phyloP scores from a whole-genome alignment of 2,888 invertebrate species.

The Fragum sueziense region DNA sequence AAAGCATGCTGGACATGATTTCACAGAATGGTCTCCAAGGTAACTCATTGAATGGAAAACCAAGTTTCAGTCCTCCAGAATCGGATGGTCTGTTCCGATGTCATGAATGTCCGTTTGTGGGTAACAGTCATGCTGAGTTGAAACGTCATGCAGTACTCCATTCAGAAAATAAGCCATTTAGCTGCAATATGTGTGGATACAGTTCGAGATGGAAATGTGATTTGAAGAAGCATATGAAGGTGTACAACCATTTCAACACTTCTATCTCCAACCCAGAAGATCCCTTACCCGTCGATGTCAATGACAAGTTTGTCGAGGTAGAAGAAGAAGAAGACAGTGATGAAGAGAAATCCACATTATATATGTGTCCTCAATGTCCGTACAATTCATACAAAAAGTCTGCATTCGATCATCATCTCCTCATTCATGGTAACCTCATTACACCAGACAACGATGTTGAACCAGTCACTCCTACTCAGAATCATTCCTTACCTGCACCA shows the following conservation, averaged over 20 bases:
- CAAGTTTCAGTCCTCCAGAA: not conserved
- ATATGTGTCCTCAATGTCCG: slow-evolving; percentile 72
- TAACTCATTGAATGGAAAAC: not conserved
- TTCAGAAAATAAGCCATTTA: slow-evolving; percentile 80
- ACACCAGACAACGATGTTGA: slow-evolving; percentile 29
- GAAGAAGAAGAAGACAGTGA: slow-evolving; percentile 54
- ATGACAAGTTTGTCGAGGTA: slow-evolving; percentile 36
- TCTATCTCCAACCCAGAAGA: slow-evolving; percentile 34
- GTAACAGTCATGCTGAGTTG: slow-evolving; percentile 79
- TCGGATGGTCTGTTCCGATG: slow-evolving; percentile 75
- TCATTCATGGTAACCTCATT: slow-evolving; percentile 67
- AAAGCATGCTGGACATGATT: slow-evolving; percentile 29
- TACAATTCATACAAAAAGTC: slow-evolving; percentile 72
- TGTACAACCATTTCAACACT: slow-evolving; percentile 74
- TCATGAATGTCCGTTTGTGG: slow-evolving; percentile 78
- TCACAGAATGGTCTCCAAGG: slow-evolving; percentile 9
- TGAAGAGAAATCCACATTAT: slow-evolving; percentile 62
- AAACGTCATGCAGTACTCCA: slow-evolving; percentile 79
- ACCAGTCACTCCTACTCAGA: slow-evolving; percentile 12
- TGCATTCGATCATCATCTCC: slow-evolving; percentile 70
- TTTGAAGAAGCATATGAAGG: slow-evolving; percentile 80
- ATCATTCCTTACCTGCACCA: slow-evolving; percentile 16
- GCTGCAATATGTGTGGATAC: slow-evolving; percentile 78
- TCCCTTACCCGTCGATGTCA: not conserved
- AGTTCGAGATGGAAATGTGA: slow-evolving; percentile 81